Evolutionary conservation across 1,140 invertebrate species (phyloP).

Genomic region (Maconellicoccus hirsutus): DNA sequence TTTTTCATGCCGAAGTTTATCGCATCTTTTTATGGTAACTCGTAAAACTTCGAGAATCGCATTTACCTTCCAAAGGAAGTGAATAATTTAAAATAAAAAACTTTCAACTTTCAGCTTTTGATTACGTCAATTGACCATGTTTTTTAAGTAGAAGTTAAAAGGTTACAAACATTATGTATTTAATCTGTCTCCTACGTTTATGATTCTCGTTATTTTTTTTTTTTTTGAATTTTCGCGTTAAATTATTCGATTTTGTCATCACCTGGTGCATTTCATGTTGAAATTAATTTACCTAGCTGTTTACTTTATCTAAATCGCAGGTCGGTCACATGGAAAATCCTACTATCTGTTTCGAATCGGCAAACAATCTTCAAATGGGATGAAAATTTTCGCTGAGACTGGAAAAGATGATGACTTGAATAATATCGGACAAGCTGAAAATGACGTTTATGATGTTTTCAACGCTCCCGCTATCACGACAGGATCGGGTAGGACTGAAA

Average conservation of each 20-base stretch:
- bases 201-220: background rate
- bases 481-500: slow-evolving; percentile 64
- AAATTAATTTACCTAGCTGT: background rate
- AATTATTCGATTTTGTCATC: background rate
- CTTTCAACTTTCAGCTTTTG: slow-evolving; percentile 9
- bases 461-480: slow-evolving; percentile 58
- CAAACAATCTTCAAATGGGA: slow-evolving; percentile 52
- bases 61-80: background rate
- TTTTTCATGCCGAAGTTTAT: background rate
- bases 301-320: slow-evolving; percentile 42
- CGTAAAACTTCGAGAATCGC: background rate
- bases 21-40: background rate
- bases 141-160: background rate
- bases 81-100: slow-evolving; percentile 6
- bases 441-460: slow-evolving; percentile 61
- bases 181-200: background rate
- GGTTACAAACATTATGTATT: background rate
- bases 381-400: slow-evolving; percentile 71
- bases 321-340: slow-evolving; percentile 68
- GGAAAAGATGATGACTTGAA: slow-evolving; percentile 61
- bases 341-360: slow-evolving; percentile 71
- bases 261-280: too few species aligned
- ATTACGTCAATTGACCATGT: background rate
- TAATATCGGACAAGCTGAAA: slow-evolving; percentile 39
- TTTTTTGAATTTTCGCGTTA: background rate